Conservation (phyloP, 1,140 invertebrate genomes). For the Hypsibius dujardini region DNA sequence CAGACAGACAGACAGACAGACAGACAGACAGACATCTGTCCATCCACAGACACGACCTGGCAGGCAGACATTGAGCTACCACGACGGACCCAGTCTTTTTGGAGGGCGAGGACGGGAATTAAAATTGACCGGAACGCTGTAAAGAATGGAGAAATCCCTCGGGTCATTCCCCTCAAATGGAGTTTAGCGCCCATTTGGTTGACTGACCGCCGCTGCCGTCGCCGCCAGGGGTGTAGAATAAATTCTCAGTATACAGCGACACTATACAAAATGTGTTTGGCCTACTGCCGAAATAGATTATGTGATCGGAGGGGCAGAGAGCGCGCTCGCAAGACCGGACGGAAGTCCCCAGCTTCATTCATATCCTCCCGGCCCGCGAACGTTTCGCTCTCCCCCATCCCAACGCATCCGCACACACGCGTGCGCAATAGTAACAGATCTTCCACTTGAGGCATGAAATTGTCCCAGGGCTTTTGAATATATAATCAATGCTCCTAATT, state of each 20-base stretch:
- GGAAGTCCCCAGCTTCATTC: conserved; percentile 3
- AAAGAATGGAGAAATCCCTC: background rate
- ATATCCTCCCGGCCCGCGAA: background rate
- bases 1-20: no score
- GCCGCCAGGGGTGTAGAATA: background rate
- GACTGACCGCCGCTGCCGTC: background rate
- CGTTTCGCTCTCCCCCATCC: background rate
- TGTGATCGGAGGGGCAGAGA: background rate
- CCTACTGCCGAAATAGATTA: conserved; percentile 17
- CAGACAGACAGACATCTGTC: no score
- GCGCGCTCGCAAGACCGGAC: background rate
- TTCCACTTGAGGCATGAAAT: conserved; percentile 14
- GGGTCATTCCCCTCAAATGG: conserved; percentile 17
- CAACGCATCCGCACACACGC: no score
- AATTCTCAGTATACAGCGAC: background rate
- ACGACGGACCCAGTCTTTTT: background rate
- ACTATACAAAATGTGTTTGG: conserved; percentile 3
- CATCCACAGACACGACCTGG: background rate
- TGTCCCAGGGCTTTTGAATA: conserved; percentile 17
- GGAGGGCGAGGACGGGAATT: background rate
- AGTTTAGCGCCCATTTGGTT: background rate
- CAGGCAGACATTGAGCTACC: background rate
- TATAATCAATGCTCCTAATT: conserved; percentile 26
- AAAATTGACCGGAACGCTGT: background rate
- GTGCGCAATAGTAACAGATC: background rate